Percentiles rank a stretch among this genome's conserved stretches.
These are phyloP conservation scores for Zaprionus lachaisei DNA, from an alignment of 1,140 invertebrate species.

Conservation along the genomic window DNA sequence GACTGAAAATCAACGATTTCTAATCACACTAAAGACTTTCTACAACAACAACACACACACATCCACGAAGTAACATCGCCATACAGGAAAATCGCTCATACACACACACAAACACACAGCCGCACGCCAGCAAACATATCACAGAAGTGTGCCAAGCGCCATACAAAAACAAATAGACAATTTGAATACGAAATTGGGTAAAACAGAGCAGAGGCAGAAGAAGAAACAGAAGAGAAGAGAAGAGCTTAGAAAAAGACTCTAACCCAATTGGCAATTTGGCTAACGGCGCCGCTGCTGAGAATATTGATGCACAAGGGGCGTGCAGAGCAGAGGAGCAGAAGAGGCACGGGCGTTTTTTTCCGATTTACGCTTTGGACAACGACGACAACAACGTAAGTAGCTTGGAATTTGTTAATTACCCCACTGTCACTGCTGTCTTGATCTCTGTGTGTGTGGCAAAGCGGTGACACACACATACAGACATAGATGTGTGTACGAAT, in stretches of 20 bases:
- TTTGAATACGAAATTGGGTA: slow-evolving; percentile 31
- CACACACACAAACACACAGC: slow-evolving; percentile 6
- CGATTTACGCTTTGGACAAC: slow-evolving; percentile 73
- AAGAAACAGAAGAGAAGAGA: slow-evolving; percentile 29
- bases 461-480: slow-evolving; percentile 14
- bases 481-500: slow-evolving; percentile 9
- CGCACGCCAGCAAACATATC: slow-evolving; percentile 43
- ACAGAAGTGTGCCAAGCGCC: slow-evolving; percentile 35
- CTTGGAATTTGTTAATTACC: slow-evolving; percentile 65
- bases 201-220: neutral
- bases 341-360: slow-evolving; percentile 61
- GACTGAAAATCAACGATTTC: slow-evolving; percentile 73
- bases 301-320: slow-evolving; percentile 56
- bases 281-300: slow-evolving; percentile 28
- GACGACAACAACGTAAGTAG: slow-evolving; percentile 78
- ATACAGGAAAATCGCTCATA: slow-evolving; percentile 42
- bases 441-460: slow-evolving; percentile 31
- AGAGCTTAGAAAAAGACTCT: slow-evolving; percentile 3
- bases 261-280: slow-evolving; percentile 31
- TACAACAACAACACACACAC: slow-evolving; percentile 51
- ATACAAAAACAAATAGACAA: slow-evolving; percentile 42
- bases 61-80: slow-evolving; percentile 50
- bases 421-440: slow-evolving; percentile 10
- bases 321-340: slow-evolving; percentile 3
- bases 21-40: slow-evolving; percentile 75